Conservation (phyloP, 2,888 invertebrate species). For the Diaperis boleti region DNA sequence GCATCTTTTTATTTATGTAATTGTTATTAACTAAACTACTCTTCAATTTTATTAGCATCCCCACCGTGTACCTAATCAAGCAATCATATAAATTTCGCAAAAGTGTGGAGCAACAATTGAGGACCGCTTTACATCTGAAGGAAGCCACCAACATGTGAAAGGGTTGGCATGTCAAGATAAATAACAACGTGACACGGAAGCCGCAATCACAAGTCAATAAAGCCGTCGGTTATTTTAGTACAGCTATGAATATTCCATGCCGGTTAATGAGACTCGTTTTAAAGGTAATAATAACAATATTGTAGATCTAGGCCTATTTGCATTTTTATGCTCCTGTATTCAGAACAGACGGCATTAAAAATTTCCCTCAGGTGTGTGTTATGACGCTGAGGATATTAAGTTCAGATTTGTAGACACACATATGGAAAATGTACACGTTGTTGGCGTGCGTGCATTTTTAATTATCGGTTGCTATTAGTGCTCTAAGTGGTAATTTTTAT, state of each 20-base stretch:
- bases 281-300: background rate
- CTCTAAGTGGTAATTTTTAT: too few relatives aligned
- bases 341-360: background rate
- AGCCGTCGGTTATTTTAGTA: background rate
- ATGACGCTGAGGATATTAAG: too few relatives aligned
- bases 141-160: slow-evolving; percentile 2
- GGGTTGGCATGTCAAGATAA: slow-evolving; percentile 6
- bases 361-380: too few relatives aligned
- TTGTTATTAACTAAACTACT: too few relatives aligned
- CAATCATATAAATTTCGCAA: background rate
- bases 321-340: background rate
- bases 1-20: too few relatives aligned
- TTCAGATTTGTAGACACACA: too few relatives aligned
- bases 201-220: slow-evolving; percentile 5
- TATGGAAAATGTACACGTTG: too few relatives aligned
- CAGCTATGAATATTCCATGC: background rate
- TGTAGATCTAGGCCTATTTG: background rate
- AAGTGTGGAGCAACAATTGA: background rate
- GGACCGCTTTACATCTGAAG: background rate
- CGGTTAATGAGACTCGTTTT: background rate
- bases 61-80: too few relatives aligned
- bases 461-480: too few relatives aligned
- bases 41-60: too few relatives aligned
- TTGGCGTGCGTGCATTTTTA: too few relatives aligned
- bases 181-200: slow-evolving; percentile 2